These are phyloP conservation scores for Clivina fossor DNA, from an alignment of 2,888 invertebrate genomes.

Conservation along the genomic window DNA sequence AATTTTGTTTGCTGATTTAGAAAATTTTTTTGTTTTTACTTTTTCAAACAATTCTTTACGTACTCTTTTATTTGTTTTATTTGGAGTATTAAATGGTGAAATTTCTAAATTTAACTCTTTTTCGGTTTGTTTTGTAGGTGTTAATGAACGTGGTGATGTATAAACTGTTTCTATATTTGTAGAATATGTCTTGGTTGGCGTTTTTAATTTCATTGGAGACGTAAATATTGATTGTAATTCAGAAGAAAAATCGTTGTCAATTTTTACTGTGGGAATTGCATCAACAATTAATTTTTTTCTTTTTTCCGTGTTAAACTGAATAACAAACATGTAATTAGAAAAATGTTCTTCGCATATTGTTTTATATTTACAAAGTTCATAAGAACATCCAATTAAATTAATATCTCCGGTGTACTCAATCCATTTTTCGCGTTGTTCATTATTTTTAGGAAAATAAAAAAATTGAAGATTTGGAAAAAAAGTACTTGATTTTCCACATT, in stretches of 20 bases:
- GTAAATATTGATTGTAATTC: background rate
- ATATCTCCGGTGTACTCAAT: conserved; percentile 5
- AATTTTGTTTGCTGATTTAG: background rate
- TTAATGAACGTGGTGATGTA: background rate
- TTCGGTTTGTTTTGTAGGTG: background rate
- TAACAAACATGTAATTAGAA: background rate
- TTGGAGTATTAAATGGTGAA: conserved; percentile 11
- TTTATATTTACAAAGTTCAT: conserved; percentile 6
- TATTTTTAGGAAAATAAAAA: background rate
- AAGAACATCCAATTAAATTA: conserved; percentile 2
- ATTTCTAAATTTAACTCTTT: background rate
- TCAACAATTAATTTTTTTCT: conserved; percentile 1
- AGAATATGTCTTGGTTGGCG: background rate
- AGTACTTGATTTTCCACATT: background rate
- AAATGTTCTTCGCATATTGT: conserved; percentile 12
- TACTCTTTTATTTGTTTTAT: background rate
- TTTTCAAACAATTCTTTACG: conserved; percentile 2
- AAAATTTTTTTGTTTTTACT: background rate
- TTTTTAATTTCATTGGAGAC: conserved; percentile 4
- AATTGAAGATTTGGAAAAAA: background rate
- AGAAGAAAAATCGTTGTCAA: background rate
- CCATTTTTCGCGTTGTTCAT: conserved; percentile 3
- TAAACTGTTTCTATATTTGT: background rate
- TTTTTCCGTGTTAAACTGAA: background rate
- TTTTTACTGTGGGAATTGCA: background rate